Conservation (phyloP, 2,797 vertebrate genomes). For the Chloroceryle amazona region DNA sequence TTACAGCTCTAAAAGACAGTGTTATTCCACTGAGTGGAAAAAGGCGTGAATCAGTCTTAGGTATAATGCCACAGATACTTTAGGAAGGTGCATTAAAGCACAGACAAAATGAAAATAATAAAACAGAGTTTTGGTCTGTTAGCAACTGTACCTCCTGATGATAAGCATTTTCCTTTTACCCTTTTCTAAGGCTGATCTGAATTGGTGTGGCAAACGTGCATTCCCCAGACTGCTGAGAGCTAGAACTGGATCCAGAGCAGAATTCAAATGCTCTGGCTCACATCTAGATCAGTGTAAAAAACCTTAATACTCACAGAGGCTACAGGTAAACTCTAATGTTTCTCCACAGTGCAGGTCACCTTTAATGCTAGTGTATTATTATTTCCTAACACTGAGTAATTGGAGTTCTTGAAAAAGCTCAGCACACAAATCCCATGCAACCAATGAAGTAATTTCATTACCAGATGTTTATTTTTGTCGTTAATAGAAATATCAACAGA, state of each 20-base stretch:
- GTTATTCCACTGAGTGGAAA: no score
- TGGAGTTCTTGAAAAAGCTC: background rate
- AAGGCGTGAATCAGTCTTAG: no score
- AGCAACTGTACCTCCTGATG: background rate
- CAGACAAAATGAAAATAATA: background rate
- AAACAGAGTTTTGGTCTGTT: background rate
- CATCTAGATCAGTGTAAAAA: background rate
- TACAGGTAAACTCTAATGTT: background rate
- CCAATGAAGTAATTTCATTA: slow-evolving; percentile 17
- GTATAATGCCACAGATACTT: background rate
- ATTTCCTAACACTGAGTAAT: background rate
- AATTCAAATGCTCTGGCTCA: background rate
- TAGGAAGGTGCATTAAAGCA: background rate
- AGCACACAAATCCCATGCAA: background rate
- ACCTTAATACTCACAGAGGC: background rate
- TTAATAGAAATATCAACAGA: slow-evolving; percentile 34
- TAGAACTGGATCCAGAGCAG: background rate
- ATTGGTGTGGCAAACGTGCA: background rate
- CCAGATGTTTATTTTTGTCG: slow-evolving; percentile 37
- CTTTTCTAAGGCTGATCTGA: background rate
- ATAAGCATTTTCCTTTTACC: background rate
- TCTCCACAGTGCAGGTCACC: background rate
- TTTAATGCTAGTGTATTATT: background rate
- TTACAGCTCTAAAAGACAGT: background rate
- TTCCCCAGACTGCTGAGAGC: background rate